Conservation (phyloP, 2,113 vertebrate species). For the Nothoprocta pentlandii region DNA sequence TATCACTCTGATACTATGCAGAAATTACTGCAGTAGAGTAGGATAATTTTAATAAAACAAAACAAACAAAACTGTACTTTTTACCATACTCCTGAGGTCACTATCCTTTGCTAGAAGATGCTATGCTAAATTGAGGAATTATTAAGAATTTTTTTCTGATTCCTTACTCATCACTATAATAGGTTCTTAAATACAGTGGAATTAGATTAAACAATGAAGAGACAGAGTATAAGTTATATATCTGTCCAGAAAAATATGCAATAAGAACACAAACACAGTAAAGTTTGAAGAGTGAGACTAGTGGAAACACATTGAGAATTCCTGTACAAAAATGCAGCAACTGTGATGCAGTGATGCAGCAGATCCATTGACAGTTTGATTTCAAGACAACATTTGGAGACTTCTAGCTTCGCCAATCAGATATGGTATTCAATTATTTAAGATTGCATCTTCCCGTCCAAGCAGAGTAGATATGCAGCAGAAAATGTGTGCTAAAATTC, state of each 20-base stretch:
- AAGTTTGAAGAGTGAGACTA: background rate
- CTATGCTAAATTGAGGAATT: background rate
- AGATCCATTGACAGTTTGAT: accelerated
- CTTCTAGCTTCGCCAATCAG: background rate
- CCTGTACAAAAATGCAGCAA: accelerated
- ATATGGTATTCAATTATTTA: background rate
- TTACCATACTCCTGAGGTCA: accelerated
- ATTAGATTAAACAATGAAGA: background rate
- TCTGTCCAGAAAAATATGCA: background rate
- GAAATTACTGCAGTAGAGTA: background rate
- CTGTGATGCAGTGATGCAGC: too few relatives aligned
- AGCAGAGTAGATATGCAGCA: background rate
- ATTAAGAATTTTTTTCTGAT: background rate
- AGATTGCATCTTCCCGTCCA: background rate
- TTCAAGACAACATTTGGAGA: accelerated
- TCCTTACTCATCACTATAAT: background rate
- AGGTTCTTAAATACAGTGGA: background rate
- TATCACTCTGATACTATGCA: background rate
- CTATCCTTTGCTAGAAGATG: background rate
- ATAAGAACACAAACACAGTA: background rate
- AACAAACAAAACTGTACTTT: background rate
- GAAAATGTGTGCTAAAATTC: background rate
- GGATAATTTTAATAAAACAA: background rate
- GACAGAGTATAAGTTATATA: background rate
- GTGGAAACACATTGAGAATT: background rate